Percentiles rank a stretch among this genome's conserved stretches.
These are phyloP conservation scores for Hanleya hanleyi DNA, from an alignment of 2,888 invertebrate genomes.

Conservation along the genomic window DNA sequence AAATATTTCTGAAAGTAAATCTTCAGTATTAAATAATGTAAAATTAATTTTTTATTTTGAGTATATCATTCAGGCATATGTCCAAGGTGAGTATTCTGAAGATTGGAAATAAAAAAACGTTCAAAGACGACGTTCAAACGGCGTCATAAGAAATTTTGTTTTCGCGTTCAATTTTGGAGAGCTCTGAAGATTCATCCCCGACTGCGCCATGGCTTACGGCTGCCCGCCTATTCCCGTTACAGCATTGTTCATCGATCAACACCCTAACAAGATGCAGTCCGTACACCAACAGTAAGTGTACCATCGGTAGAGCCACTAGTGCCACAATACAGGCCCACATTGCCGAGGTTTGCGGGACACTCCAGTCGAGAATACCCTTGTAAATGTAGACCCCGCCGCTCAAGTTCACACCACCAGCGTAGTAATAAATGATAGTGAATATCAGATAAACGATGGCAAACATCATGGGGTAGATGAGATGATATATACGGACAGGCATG, in stretches of 20 bases:
- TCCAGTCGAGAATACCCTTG: neutral
- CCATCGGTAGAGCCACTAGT: neutral
- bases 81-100: too few relatives aligned
- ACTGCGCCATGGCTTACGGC: too few relatives aligned
- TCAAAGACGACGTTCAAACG: too few relatives aligned
- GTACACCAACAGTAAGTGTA: neutral
- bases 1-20: too few relatives aligned
- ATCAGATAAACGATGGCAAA: slow-evolving; percentile 37
- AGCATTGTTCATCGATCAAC: neutral
- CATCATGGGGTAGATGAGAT: slow-evolving; percentile 48
- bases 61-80: too few relatives aligned
- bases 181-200: too few relatives aligned
- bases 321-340: neutral
- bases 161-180: too few relatives aligned
- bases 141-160: too few relatives aligned
- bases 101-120: too few relatives aligned
- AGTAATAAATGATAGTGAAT: slow-evolving; percentile 41
- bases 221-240: neutral
- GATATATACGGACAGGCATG: slow-evolving; percentile 47
- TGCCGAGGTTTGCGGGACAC: neutral
- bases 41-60: too few relatives aligned
- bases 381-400: neutral
- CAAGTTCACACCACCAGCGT: slow-evolving; percentile 38
- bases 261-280: neutral
- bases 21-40: too few relatives aligned